Conservation (phyloP, 2,113 vertebrate species). For the Heterochromis multidens region DNA sequence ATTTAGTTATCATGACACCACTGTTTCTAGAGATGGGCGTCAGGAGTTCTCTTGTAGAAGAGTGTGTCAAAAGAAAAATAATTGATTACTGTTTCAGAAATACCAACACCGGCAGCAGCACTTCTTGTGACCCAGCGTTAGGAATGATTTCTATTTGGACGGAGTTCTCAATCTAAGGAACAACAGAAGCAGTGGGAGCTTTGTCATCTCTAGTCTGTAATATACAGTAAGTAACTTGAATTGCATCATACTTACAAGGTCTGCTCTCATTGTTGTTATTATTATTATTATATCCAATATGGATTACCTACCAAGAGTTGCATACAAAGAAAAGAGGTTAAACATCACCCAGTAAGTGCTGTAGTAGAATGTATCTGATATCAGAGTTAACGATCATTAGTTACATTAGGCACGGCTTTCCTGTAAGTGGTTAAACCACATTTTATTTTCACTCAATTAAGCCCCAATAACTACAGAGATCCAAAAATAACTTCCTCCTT, state of each 20-base stretch:
- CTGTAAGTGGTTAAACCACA: constrained; percentile 29
- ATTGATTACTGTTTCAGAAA: constrained; percentile 49
- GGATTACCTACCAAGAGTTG: constrained; percentile 89
- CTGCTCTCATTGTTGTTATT: constrained; percentile 49
- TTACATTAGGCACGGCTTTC: constrained; percentile 15
- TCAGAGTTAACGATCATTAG: constrained; percentile 1
- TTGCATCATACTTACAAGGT: constrained; percentile 56
- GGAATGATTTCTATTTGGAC: constrained; percentile 77
- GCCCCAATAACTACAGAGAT: constrained; percentile 4
- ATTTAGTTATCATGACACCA: constrained; percentile 27
- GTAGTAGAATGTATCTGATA: constrained; percentile 19
- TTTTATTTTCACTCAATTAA: constrained; percentile 1
- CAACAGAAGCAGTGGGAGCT: constrained; percentile 33
- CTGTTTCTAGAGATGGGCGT: constrained; percentile 35
- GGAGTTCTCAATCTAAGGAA: constrained; percentile 56
- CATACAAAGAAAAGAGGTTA: constrained; percentile 27
- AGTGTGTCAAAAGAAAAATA: constrained; percentile 66
- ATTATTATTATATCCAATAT: constrained; percentile 92
- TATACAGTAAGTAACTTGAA: constrained; percentile 77
- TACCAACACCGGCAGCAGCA: constrained; percentile 66
- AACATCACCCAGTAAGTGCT: constrained; percentile 50
- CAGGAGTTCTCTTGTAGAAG: constrained; percentile 70
- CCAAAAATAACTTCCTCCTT: not conserved
- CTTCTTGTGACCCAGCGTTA: constrained; percentile 56
- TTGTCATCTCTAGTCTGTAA: constrained; percentile 75